A percentile compares a stretch with the other conserved stretches of the same genome.
Evolutionary conservation across 2,888 invertebrate genomes (phyloP).

Genomic region (Norana najaformis): DNA sequence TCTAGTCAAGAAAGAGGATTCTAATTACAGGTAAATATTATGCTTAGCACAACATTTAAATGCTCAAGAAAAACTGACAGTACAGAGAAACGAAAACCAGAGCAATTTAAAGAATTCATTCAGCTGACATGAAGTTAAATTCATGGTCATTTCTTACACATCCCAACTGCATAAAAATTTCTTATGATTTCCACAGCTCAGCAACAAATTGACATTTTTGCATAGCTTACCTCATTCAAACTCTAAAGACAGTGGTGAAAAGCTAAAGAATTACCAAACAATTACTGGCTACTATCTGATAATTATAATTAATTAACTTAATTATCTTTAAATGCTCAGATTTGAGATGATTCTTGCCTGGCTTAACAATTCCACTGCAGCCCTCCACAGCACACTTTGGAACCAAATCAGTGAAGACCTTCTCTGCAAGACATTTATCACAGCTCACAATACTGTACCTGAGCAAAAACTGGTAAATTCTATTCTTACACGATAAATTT

Average conservation of each 20-base stretch:
- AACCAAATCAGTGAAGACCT: slow-evolving; percentile 68
- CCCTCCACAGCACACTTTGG: slow-evolving; percentile 73
- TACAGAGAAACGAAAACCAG: too few species aligned
- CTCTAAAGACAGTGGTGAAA: neutral
- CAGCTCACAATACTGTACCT: neutral
- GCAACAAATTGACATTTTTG: neutral
- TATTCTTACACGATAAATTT: too few species aligned
- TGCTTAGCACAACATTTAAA: too few species aligned
- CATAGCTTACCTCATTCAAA: too few species aligned
- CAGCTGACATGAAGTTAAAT: neutral
- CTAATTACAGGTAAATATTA: too few species aligned
- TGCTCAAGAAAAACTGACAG: too few species aligned
- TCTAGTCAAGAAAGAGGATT: too few species aligned
- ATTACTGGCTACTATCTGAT: neutral
- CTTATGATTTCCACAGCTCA: neutral
- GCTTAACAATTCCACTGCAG: slow-evolving; percentile 82
- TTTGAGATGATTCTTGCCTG: slow-evolving; percentile 61
- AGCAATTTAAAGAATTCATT: neutral
- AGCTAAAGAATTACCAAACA: neutral
- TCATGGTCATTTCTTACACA: neutral
- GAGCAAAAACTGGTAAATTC: too few species aligned
- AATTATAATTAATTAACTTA: neutral
- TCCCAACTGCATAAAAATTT: neutral
- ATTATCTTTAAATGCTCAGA: neutral
- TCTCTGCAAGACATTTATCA: neutral